A percentile compares a stretch with the other conserved stretches of the same genome.
Evolutionary conservation across 2,113 vertebrate genomes (phyloP).

Genomic region (Triplophysa dalaica): DNA sequence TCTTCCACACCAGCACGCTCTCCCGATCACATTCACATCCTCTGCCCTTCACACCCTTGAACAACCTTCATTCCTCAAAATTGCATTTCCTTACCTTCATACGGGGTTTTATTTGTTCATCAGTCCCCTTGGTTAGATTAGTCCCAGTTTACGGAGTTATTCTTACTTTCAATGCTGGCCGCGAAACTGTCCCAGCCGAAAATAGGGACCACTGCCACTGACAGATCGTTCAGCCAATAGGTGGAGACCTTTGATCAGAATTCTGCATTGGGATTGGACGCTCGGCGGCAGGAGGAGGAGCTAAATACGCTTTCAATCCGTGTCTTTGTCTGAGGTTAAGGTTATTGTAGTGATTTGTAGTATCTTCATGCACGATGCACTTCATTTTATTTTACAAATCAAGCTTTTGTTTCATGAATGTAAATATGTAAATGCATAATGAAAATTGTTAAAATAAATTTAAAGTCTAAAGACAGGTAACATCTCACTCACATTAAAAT

Average conservation of each 20-base stretch:
- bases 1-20: slow-evolving; percentile 18
- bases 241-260: neutral
- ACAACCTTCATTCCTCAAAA: neutral
- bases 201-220: slow-evolving; percentile 27
- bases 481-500: too few relatives aligned
- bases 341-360: slow-evolving; percentile 38
- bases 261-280: neutral
- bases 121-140: neutral
- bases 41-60: neutral
- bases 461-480: neutral
- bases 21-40: neutral
- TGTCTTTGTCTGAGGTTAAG: slow-evolving; percentile 47
- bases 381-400: neutral
- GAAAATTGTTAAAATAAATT: neutral
- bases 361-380: too few relatives aligned
- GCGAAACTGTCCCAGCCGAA: slow-evolving; percentile 39
- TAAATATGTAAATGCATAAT: neutral
- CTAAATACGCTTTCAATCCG: neutral
- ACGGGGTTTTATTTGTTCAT: slow-evolving; percentile 10
- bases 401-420: neutral
- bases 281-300: slow-evolving; percentile 17
- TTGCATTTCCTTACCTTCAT: slow-evolving; percentile 11
- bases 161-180: slow-evolving; percentile 35
- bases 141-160: slow-evolving; percentile 13
- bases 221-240: slow-evolving; percentile 46